Base-by-base conservation (phyloP, 2,113 vertebrate species). In the Passer domesticus region DNA sequence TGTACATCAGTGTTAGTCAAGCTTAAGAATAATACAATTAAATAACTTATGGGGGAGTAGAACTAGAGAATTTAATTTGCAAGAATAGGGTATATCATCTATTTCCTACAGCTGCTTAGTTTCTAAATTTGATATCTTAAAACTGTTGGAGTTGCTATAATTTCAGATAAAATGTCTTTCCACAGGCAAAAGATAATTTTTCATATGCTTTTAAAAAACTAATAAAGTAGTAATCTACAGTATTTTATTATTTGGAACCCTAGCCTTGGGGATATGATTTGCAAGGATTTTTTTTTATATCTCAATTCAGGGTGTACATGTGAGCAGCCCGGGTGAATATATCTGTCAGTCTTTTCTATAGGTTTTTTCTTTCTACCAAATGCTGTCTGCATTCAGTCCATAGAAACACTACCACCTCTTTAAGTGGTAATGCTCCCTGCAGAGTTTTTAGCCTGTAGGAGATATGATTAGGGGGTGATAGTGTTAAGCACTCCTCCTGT, bases 391-490 rank as follows among this genome's bases (percentile, higher is more conserved):
- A 59, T 97, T 94, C 85, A 90, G 92, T 75, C 89, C 92, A 69
- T 84, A 74, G 79, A 84, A 96, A 94, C 96, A 91, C 91, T 83
- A 81, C 90, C 73, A 83, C 75, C 81, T 97, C 96, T 97, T 97
- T 81, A 93, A 97, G 96, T 95, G 92, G 89, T 93, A 92, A 86
- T 90, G 37, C 94, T 97, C 97, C 97, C 96, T 97, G 97, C 89
- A 89, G 98, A 98, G 97, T 97, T 94, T 85, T 83, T 92, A 92
- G 97, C 98, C 98, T 97, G 95, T 97, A 98, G 98, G 98, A 98
- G 97, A 97, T 96, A 89, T 81, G 96, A 98, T 98, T 98, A 98
- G 97, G 97, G 98, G 98, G 98, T 98, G 98, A 98, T 97, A 94
- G 97, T 98, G 98, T 98, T 98, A 98, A 98, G 98, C 97, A 90